Conservation (phyloP, 1,140 invertebrate species). For the Rhagoletis pomonella region DNA sequence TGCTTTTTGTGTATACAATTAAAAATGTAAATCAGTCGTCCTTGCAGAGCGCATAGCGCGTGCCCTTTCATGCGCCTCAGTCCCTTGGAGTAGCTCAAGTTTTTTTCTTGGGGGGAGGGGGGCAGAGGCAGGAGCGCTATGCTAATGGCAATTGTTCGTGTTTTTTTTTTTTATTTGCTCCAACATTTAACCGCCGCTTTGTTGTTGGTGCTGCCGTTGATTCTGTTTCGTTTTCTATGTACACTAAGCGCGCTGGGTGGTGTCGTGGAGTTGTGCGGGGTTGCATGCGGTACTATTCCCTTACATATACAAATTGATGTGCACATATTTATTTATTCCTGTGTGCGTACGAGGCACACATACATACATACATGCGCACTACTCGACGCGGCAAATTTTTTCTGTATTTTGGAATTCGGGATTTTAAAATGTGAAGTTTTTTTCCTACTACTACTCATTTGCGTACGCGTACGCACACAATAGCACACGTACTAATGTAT, state of each 20-base stretch:
- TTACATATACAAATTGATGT: conserved; percentile 8
- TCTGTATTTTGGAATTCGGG: conserved; percentile 56
- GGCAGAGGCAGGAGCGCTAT: neutral
- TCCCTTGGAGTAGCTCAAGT: conserved; percentile 1
- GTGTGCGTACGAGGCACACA: conserved; percentile 9
- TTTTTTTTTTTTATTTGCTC: neutral
- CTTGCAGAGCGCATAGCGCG: conserved; percentile 51
- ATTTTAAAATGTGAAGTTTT: conserved; percentile 56
- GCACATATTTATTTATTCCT: conserved; percentile 52
- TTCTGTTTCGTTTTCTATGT: conserved; percentile 27
- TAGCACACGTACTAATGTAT: neutral
- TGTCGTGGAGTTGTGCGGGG: neutral
- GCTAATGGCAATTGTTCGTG: conserved; percentile 57
- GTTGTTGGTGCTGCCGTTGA: neutral
- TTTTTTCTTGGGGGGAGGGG: neutral
- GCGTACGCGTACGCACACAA: neutral
- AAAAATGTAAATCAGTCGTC: conserved; percentile 62
- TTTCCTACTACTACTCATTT: conserved; percentile 47
- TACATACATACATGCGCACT: neutral
- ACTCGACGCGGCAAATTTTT: neutral
- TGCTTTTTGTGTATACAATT: conserved; percentile 59
- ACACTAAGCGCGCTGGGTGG: neutral
- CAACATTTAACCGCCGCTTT: neutral
- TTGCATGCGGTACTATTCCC: neutral
- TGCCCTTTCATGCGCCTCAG: conserved; percentile 49